Evolutionary conservation across 2,888 invertebrate species (phyloP), one percentile per base, ranked within the genome.

Genomic region (Argyresthia albistria): DNA sequence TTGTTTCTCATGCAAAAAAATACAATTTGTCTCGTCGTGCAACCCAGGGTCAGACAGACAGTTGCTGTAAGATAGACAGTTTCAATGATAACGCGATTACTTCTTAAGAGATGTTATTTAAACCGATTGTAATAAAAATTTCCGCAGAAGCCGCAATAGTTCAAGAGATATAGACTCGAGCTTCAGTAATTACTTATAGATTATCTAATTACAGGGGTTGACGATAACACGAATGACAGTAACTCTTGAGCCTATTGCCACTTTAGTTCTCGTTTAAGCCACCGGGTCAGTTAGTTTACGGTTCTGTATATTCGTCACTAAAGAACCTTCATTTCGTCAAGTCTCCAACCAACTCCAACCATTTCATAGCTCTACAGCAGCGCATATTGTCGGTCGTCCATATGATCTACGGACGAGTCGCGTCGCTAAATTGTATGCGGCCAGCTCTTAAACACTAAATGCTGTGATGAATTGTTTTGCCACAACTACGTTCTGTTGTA

Each of bases 351-450:
- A 9, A 25, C 10, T 46, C 46, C 35, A 46, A 25, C 11, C 10
- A n/a, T n/a, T 25, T 11, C 11, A 11, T 10, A n/a, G 10, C 35
- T 46, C 46, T 46, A 25, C 12, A n/a, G n/a, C 47, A 35, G 35
- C 12, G 11, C n/a, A 8, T 10, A 25, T 10, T n/a, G 47, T 35
- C 45, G n/a, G 47, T 47, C 47, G 47, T 46, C 47, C 47, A 11
- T 47, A 47, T 47, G 47, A 47, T 47, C 35, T 47, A 47, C 35
- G 35, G 47, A 35, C 12, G n/a, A 47, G 47, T 47, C 47, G 47
- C 47, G 36, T 12, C 35, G 47, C 47, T 47, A 47, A 47, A 47
- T 47, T 47, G 47, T 47, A 35, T 11, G 35, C 47, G 47, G 36
- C 25, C 25, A 36, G 35, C 35, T 47, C 47, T 25, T 47, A 35